Conservation (phyloP, 2,113 vertebrate genomes). For the Pontoporia blainvillei region DNA sequence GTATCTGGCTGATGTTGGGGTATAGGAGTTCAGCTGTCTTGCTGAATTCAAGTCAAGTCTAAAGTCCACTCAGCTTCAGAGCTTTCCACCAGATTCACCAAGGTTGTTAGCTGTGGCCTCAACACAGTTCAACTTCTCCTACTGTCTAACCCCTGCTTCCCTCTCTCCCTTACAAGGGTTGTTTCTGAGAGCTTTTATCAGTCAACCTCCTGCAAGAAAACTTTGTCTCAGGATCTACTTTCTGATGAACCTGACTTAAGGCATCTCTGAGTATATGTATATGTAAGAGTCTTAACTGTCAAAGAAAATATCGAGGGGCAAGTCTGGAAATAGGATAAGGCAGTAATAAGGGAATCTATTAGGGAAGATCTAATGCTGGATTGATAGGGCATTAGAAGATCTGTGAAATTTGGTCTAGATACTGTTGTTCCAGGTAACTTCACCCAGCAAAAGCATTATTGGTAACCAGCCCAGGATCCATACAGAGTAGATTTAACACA, state of each 20-base stretch:
- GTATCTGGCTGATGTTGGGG: not conserved
- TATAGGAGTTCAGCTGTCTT: not conserved
- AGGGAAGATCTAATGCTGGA: not conserved
- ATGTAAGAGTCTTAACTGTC: not conserved
- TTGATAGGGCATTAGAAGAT: not conserved
- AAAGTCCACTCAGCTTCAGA: not conserved
- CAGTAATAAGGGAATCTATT: not conserved
- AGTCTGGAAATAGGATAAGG: not conserved
- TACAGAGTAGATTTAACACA: not conserved
- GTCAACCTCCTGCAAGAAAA: not conserved
- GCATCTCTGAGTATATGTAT: not conserved
- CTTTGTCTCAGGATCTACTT: not conserved
- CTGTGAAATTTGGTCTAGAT: not conserved
- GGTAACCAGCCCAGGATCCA: not conserved
- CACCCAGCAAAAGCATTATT: not conserved
- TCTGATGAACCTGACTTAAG: not conserved
- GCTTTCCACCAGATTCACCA: not conserved
- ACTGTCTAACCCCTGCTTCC: not conserved
- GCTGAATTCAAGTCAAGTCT: not conserved
- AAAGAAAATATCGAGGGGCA: not conserved
- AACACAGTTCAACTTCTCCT: not conserved
- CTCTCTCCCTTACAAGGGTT: not conserved
- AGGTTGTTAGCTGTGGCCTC: too few species aligned
- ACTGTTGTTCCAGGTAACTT: not conserved
- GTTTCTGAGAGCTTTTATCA: not conserved